Conservation (phyloP, 2,888 invertebrate species). For the Scrobipalpa atriplicella region DNA sequence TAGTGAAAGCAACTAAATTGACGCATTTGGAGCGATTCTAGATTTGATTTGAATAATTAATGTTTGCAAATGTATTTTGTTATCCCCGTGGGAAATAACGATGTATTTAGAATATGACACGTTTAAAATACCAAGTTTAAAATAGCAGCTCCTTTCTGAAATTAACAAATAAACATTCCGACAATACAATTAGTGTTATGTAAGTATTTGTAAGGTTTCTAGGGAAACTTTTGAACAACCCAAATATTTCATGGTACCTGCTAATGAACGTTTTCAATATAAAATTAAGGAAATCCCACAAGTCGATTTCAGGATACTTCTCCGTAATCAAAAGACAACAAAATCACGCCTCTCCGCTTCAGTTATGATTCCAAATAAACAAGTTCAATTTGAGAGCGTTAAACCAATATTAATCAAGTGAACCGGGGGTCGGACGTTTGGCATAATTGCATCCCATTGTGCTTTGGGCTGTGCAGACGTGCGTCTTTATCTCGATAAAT, state of each 20-base stretch:
- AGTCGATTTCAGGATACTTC: background rate
- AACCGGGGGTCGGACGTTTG: constrained; percentile 12
- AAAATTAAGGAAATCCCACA: too few species aligned
- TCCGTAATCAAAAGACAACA: background rate
- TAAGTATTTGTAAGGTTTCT: too few species aligned
- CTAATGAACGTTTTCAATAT: too few species aligned
- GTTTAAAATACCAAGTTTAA: background rate
- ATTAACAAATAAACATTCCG: too few species aligned
- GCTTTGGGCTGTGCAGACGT: constrained; percentile 10
- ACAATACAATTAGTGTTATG: too few species aligned
- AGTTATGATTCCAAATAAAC: constrained; percentile 13
- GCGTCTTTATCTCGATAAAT: background rate
- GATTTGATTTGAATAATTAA: constrained; percentile 27
- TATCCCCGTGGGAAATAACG: constrained; percentile 23
- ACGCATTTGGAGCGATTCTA: constrained; percentile 16
- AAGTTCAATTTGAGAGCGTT: constrained; percentile 13
- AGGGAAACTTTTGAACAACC: too few species aligned
- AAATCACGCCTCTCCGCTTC: background rate
- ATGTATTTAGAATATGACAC: constrained; percentile 13
- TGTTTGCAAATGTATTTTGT: constrained; percentile 17
- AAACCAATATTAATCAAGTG: constrained; percentile 22
- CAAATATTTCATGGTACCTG: too few species aligned
- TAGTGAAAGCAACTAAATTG: constrained; percentile 16
- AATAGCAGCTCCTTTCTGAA: background rate
- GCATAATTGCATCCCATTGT: constrained; percentile 25